These are phyloP conservation scores for Chymomyza costata DNA, from an alignment of 1,140 invertebrate species.

Conservation along the genomic window DNA sequence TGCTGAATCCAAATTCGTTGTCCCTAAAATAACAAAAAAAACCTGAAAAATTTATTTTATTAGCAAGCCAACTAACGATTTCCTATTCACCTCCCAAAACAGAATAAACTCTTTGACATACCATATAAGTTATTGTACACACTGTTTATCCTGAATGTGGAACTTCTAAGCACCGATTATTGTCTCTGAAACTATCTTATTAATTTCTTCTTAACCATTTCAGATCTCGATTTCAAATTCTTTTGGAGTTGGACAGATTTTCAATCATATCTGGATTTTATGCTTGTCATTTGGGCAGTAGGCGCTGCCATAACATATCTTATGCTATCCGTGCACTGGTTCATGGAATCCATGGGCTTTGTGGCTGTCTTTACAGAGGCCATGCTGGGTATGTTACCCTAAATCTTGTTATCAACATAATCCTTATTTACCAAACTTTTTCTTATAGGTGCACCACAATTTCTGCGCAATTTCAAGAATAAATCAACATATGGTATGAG, in stretches of 20 bases:
- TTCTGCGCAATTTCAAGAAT: conserved; percentile 87
- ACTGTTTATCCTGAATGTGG: too few species aligned
- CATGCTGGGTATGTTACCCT: conserved; percentile 84
- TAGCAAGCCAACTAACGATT: too few species aligned
- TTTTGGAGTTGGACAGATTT: conserved; percentile 99
- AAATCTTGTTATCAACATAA: conserved; percentile 1
- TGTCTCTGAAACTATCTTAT: too few species aligned
- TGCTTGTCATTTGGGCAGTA: conserved; percentile 88
- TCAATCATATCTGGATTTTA: conserved; percentile 95
- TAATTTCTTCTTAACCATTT: conserved; percentile 54
- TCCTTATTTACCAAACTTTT: not conserved
- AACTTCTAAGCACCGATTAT: too few species aligned
- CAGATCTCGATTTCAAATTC: conserved; percentile 92
- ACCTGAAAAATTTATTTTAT: too few species aligned
- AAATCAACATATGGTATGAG: conserved; percentile 87
- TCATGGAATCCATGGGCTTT: conserved; percentile 94
- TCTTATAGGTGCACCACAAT: conserved; percentile 85
- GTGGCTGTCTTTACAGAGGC: conserved; percentile 97
- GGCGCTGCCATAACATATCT: conserved; percentile 91
- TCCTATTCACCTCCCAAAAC: too few species aligned
- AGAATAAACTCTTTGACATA: too few species aligned
- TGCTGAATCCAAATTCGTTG: too few species aligned
- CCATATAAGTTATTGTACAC: too few species aligned
- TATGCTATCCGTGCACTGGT: conserved; percentile 86
- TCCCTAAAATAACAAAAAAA: too few species aligned